Evolutionary conservation across 2,888 invertebrate species (phyloP), one percentile per base, ranked within the genome.

Genomic region (Alitta virens): DNA sequence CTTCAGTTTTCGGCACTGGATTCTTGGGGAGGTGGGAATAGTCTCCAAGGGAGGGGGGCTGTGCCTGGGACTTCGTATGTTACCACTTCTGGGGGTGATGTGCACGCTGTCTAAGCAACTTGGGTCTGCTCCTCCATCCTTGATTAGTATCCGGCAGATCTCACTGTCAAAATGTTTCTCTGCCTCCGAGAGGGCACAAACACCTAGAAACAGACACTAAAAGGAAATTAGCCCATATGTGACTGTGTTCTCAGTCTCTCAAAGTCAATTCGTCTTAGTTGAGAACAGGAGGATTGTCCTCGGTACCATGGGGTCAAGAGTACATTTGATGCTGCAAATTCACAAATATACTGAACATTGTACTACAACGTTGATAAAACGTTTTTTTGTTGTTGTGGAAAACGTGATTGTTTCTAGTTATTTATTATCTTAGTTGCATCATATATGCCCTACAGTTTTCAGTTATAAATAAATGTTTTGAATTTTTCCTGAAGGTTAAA

Each of bases 81-180:
- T 46, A 7, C 21, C n/a, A 7, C 18, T n/a, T 46, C 46, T 5
- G n/a, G 18, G 18, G 7, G 18, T 46, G 7, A 18, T n/a, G n/a
- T 46, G 21, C n/a, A 21, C 46, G 21, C 21, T 46, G 46, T 46
- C 46, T n/a, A 46, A n/a, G n/a, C 21, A 21, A 46, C 18, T 18
- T 18, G 59, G n/a, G 23, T 50, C 52, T 16, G 59, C 59, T 26
- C 59, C 59, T 14, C 59, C 59, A 14, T 59, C 59, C 1, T 33
- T 38, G 24, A 59, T 33, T 40, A 59, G 18, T 9, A 42, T 16
- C 5, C 59, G 51, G 24, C 52, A 59, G 9, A 59, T 51, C 12
- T 50, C 59, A 24, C 21, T 33, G 33, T 59, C 59, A 18, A 49
- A 3, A 16, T 40, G 16, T 24, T 33, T 51, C 42, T 59, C 59